phyloP scores from a whole-genome alignment of 2,113 vertebrate genomes.

The Eptesicus fuscus region DNA sequence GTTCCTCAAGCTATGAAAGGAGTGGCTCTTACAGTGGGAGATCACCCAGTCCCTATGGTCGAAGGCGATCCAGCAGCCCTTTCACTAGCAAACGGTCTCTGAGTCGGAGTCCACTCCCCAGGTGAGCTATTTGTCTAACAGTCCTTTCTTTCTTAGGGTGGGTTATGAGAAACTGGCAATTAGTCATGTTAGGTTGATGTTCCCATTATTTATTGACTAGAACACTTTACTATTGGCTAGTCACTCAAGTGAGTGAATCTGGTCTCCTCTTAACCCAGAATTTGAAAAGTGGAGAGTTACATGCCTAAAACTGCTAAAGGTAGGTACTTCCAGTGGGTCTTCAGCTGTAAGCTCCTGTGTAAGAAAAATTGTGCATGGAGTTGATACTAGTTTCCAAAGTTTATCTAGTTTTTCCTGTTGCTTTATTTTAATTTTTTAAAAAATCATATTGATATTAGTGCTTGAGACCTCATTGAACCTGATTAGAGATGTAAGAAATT shows the following conservation, averaged over 20 bases:
- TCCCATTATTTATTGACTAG: not conserved
- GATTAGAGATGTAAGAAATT: not conserved
- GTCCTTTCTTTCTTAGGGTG: not conserved
- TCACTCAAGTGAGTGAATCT: constrained; percentile 5
- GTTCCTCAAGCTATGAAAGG: constrained; percentile 96
- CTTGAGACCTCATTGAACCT: not conserved
- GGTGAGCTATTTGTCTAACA: constrained; percentile 81
- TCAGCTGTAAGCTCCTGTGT: not conserved
- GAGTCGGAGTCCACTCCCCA: constrained; percentile 93
- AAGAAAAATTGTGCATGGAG: not conserved
- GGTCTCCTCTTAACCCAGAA: constrained; percentile 6
- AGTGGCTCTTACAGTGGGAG: constrained; percentile 88
- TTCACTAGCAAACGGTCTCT: constrained; percentile 91
- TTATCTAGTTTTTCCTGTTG: not conserved
- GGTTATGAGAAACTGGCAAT: not conserved
- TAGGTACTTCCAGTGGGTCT: constrained; percentile 32
- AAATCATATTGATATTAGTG: not conserved
- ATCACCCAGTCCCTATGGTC: constrained; percentile 87
- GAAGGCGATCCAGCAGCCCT: constrained; percentile 92
- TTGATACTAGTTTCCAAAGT: not conserved
- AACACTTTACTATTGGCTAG: not conserved
- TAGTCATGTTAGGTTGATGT: not conserved
- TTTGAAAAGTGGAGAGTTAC: constrained; percentile 20
- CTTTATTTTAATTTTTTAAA: not conserved
- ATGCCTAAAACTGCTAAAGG: constrained; percentile 24